Evolutionary conservation across 2,888 invertebrate species (phyloP).

Genomic region (Iselma pallidipennis): DNA sequence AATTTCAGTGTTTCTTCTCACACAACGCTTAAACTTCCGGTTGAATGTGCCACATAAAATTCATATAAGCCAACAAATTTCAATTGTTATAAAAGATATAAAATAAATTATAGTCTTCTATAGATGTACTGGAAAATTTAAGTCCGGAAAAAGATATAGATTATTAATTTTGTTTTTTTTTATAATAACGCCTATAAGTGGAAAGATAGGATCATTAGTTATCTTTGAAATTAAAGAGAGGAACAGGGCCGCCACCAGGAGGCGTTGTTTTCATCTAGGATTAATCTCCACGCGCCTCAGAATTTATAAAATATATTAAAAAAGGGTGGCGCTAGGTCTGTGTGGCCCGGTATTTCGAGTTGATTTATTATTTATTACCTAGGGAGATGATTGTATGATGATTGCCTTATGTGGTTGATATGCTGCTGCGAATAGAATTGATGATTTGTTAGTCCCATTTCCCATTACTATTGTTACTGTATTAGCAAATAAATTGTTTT

Average conservation of each 20-base stretch:
- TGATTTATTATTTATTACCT: conserved; percentile 25
- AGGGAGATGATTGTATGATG: conserved; percentile 11
- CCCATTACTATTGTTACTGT: background rate
- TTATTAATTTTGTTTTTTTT: background rate
- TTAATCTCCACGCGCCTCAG: conserved; percentile 3
- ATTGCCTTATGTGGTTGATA: conserved; percentile 9
- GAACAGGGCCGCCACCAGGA: background rate
- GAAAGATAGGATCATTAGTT: background rate
- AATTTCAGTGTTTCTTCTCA: conserved; percentile 11
- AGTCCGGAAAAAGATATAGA: no score
- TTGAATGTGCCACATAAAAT: background rate
- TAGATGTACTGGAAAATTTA: no score
- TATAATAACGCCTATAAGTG: no score
- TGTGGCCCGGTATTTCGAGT: conserved; percentile 16
- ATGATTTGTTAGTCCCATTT: conserved; percentile 3
- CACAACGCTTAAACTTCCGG: background rate
- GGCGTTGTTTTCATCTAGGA: conserved; percentile 7
- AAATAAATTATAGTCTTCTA: conserved; percentile 4
- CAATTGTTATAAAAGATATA: conserved; percentile 6
- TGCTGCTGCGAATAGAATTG: conserved; percentile 15
- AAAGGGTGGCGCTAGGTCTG: conserved; percentile 11
- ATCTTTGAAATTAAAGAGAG: background rate
- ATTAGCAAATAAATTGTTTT: background rate
- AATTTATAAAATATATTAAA: conserved; percentile 18
- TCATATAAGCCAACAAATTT: conserved; percentile 3